Conservation (phyloP, 2,113 vertebrate species). For the Rynchops niger region DNA sequence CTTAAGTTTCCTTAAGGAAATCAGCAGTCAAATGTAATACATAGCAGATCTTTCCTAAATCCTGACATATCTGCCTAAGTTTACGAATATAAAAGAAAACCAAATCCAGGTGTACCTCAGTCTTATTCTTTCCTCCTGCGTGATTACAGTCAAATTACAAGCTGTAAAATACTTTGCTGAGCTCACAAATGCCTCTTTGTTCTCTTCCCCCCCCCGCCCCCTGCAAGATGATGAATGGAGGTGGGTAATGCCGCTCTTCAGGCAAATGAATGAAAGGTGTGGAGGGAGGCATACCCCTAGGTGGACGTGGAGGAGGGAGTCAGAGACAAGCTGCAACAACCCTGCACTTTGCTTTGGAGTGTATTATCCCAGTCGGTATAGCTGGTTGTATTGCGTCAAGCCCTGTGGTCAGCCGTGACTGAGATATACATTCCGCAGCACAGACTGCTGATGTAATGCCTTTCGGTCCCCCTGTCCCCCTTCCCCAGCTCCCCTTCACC, state of each 20-base stretch:
- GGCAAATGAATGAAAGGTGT: slow-evolving; percentile 45
- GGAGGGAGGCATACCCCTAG: slow-evolving; percentile 26
- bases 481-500: background rate
- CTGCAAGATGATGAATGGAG: background rate
- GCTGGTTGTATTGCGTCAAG: slow-evolving; percentile 19
- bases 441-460: slow-evolving; percentile 27
- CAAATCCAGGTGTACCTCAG: background rate
- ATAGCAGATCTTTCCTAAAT: background rate
- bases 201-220: background rate
- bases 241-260: background rate
- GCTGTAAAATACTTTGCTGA: slow-evolving; percentile 2
- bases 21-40: background rate
- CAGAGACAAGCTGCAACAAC: background rate
- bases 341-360: background rate
- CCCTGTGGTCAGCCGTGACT: background rate
- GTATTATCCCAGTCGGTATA: background rate
- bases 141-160: background rate
- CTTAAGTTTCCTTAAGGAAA: background rate
- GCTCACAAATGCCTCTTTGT: slow-evolving; percentile 9
- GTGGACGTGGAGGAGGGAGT: background rate
- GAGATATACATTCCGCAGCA: slow-evolving; percentile 30
- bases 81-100: background rate
- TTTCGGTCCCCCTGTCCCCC: background rate
- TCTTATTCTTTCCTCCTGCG: slow-evolving; percentile 8
- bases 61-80: background rate